These are phyloP conservation scores for Octonoba sinensis DNA, from an alignment of 2,888 invertebrate genomes.

Conservation along the genomic window DNA sequence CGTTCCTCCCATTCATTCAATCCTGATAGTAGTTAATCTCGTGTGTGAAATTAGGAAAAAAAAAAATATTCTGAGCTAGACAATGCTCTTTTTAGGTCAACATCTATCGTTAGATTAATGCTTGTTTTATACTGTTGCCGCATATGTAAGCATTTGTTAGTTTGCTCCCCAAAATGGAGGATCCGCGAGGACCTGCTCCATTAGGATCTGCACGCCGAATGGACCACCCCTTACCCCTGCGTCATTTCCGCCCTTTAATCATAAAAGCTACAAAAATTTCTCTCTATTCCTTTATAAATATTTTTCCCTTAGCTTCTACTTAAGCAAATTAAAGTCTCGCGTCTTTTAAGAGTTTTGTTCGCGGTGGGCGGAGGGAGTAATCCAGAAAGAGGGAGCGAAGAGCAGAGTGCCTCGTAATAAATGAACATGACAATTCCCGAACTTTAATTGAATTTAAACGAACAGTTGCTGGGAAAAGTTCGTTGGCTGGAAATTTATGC, in stretches of 20 bases:
- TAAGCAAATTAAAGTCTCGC: constrained; percentile 60
- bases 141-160: no score
- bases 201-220: neutral
- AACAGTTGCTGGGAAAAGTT: constrained; percentile 59
- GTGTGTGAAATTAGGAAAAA: no score
- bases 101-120: no score
- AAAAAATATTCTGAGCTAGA: no score
- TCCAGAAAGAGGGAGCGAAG: neutral
- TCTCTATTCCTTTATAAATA: constrained; percentile 55
- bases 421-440: constrained; percentile 65
- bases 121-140: no score
- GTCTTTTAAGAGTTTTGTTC: constrained; percentile 25
- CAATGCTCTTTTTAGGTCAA: no score
- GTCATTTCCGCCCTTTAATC: constrained; percentile 62
- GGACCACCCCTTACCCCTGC: constrained; percentile 11
- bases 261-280: constrained; percentile 61
- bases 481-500: constrained; percentile 55
- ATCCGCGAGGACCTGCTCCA: no score
- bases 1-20: no score
- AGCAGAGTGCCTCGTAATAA: constrained; percentile 29
- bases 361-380: constrained; percentile 7
- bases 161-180: no score
- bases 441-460: constrained; percentile 65
- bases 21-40: no score
- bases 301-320: constrained; percentile 53